Base-by-base conservation (phyloP, 1,140 invertebrate species). In the Paralvinella palmiformis region DNA sequence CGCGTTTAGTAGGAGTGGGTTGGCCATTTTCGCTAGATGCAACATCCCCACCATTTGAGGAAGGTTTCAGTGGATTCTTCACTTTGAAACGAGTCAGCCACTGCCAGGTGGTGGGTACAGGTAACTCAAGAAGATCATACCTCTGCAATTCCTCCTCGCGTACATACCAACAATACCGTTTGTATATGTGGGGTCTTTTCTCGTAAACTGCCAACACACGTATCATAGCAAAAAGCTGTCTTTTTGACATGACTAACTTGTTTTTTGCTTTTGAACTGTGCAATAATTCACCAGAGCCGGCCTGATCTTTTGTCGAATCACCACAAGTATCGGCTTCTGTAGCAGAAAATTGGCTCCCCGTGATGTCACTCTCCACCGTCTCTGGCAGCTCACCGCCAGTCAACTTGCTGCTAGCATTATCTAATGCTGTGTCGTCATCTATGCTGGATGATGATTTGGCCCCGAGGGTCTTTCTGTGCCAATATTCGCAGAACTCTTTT, bases 151-250 rank as follows among this genome's bases (percentile, higher is more conserved):
- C 20, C 82, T 86, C 84, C 13, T 85, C 78, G 2, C 83, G 68
- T 2, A 91, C 87, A 63, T 85, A 84, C 89, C 89, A 91, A 68
- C 87, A 88, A 2, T 74, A 78, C 64, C 86, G 82, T 79, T 65
- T 82, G 77, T 75, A 85, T n/a, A n/a, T n/a, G 80, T 69, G 41
- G 31, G 35, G 24, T 24, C 73, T 57, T 45, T 82, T 73, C 60
- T 81, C 84, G 81, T 86, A 86, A 15, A 73, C 75, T 0, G 86
- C 87, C n/a, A 89, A 84, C 29, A 69, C 36, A 7, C 57, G 66
- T 24, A 79, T 79, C 63, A 72, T 78, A n/a, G 71, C 65, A 36
- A 78, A 76, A 20, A 79, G 57, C 61, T 79, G 78, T 27, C 78
- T 59, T 68, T 77, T 79, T 6, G 76, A 79, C 29, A 79, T 76